Evolutionary conservation across 1,140 invertebrate species (phyloP).

Genomic region (Archegozetes longisetosus): DNA sequence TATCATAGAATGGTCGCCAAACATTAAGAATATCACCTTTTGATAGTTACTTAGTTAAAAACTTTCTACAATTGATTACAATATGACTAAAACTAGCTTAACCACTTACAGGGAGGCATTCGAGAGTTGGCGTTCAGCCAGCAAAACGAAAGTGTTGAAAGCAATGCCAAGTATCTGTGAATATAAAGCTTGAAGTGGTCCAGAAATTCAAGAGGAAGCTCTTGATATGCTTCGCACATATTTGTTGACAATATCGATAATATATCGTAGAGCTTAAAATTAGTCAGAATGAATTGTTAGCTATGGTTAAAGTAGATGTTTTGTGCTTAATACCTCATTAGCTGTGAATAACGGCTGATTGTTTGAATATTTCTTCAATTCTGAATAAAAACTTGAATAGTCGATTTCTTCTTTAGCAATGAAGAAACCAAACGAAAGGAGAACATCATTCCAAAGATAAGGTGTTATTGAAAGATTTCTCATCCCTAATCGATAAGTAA

Average conservation of each 20-base stretch:
- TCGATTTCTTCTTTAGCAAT: constrained; percentile 7
- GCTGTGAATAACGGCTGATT: constrained; percentile 1
- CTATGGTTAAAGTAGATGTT: too few relatives aligned
- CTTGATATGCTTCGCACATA: not conserved
- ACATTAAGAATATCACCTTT: constrained; percentile 1
- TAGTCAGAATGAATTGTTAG: too few relatives aligned
- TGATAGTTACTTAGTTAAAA: too few relatives aligned
- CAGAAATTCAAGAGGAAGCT: not conserved
- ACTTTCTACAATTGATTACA: not conserved
- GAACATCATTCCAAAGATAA: too few relatives aligned
- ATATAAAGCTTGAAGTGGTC: constrained; percentile 5
- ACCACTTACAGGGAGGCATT: not conserved
- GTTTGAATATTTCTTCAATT: not conserved
- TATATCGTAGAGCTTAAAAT: constrained; percentile 1
- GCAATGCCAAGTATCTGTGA: constrained; percentile 4
- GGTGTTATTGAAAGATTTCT: too few relatives aligned
- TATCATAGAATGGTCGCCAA: constrained; percentile 8
- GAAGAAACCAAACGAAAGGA: too few relatives aligned
- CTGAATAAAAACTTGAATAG: constrained; percentile 2
- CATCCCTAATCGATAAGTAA: too few relatives aligned
- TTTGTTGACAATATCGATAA: not conserved
- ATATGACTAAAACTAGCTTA: not conserved
- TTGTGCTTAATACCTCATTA: too few relatives aligned
- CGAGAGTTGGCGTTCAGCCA: constrained; percentile 5
- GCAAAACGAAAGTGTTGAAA: not conserved